phyloP scores from a whole-genome alignment of 2,888 invertebrate species.

The Calliopum simillimum region DNA sequence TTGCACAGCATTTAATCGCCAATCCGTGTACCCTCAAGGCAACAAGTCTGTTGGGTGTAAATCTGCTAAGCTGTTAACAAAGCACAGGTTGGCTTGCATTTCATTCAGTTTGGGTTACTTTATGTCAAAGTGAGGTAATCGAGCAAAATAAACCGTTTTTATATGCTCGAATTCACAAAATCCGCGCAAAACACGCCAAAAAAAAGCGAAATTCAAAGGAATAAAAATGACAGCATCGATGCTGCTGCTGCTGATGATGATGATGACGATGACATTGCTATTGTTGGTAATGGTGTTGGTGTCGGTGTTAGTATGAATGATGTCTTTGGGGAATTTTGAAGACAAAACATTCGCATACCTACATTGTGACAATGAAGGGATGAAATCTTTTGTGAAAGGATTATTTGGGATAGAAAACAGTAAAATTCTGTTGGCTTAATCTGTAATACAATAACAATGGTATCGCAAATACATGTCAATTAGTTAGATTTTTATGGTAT shows the following conservation, averaged over 20 bases:
- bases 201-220: constrained; percentile 22
- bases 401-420: constrained; percentile 41
- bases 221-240: constrained; percentile 22
- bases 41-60: background rate
- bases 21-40: too few species aligned
- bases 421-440: background rate
- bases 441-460: background rate
- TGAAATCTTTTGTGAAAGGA: constrained; percentile 56
- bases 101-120: background rate
- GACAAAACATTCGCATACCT: constrained; percentile 19
- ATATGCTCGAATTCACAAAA: constrained; percentile 61
- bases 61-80: constrained; percentile 28
- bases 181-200: constrained; percentile 54
- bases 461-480: too few species aligned
- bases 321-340: constrained; percentile 51
- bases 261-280: background rate
- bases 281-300: background rate
- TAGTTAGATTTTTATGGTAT: too few species aligned
- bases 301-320: background rate
- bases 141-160: constrained; percentile 65
- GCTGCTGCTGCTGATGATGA: background rate
- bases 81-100: constrained; percentile 17
- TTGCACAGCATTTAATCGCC: too few species aligned
- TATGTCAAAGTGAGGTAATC: constrained; percentile 59
- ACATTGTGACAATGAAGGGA: constrained; percentile 13